phyloP scores from a whole-genome alignment of 2,113 vertebrate species.

The Microcebus jonahi region DNA sequence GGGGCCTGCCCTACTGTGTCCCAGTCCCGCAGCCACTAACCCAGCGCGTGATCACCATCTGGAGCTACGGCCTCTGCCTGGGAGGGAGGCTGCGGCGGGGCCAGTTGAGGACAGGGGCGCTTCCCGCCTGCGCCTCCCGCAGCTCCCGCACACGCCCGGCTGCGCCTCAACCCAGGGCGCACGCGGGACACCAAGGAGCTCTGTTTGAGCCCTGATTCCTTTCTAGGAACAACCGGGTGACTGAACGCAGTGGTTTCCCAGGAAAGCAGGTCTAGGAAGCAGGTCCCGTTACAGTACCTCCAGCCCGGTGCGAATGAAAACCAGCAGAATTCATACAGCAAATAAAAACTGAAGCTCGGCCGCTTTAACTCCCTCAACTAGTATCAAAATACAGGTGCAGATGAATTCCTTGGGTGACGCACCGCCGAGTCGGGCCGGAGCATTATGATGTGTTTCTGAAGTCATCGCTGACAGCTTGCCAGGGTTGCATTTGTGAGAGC shows the following conservation, averaged over 20 bases:
- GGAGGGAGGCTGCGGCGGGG: background rate
- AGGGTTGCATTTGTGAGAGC: slow-evolving; percentile 69
- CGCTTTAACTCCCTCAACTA: background rate
- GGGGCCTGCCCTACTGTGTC: background rate
- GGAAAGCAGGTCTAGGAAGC: slow-evolving; percentile 45
- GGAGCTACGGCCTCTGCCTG: background rate
- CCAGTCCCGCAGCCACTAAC: background rate
- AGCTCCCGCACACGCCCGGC: slow-evolving; percentile 23
- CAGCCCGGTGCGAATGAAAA: slow-evolving; percentile 48
- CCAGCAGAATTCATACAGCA: background rate
- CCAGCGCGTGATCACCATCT: background rate
- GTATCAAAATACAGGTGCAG: slow-evolving; percentile 10
- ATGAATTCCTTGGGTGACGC: slow-evolving; percentile 55
- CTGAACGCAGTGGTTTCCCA: slow-evolving; percentile 55
- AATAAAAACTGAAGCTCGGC: background rate
- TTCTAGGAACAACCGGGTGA: slow-evolving; percentile 43
- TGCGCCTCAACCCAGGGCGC: background rate
- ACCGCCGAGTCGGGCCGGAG: background rate
- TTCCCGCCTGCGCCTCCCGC: background rate
- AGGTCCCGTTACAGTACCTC: background rate
- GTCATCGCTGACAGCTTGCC: slow-evolving; percentile 77
- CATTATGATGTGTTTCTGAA: slow-evolving; percentile 70
- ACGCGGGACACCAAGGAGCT: background rate
- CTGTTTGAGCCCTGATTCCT: slow-evolving; percentile 27
- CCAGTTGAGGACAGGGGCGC: background rate